These are phyloP conservation scores for Cacatua alba DNA, from an alignment of 2,113 vertebrate species.

Conservation along the genomic window DNA sequence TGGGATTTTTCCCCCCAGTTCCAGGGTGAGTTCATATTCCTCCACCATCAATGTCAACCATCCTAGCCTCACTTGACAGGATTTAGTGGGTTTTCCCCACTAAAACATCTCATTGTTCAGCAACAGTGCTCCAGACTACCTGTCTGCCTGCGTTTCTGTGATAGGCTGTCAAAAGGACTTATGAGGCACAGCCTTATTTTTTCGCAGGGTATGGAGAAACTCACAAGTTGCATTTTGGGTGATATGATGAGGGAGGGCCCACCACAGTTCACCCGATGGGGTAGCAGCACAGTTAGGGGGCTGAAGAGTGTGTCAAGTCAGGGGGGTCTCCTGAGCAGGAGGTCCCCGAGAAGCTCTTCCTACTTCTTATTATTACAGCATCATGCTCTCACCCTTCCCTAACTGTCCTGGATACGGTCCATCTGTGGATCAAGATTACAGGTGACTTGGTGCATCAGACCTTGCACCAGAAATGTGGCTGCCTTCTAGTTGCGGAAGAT, in stretches of 20 bases:
- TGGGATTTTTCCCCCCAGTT: not conserved
- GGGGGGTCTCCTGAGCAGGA: accelerated
- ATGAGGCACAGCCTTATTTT: not conserved
- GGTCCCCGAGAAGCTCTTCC: not conserved
- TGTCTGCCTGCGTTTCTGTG: not conserved
- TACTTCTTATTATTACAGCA: not conserved
- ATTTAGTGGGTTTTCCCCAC: not conserved
- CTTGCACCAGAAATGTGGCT: not conserved
- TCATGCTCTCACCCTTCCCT: not conserved
- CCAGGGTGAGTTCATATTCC: not conserved
- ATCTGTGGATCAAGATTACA: not conserved
- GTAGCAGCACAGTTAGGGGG: not conserved
- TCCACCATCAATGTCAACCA: not conserved
- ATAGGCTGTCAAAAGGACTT: not conserved
- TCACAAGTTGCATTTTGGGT: not conserved
- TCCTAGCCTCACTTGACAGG: not conserved
- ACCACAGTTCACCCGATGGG: accelerated
- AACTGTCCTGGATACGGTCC: not conserved
- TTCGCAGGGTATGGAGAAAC: not conserved
- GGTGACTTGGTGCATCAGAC: accelerated
- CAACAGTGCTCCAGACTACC: not conserved
- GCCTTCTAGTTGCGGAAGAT: not conserved
- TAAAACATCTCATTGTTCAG: not conserved
- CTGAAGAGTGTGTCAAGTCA: not conserved
- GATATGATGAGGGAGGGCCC: not conserved